Evolutionary conservation across 1,140 invertebrate genomes (phyloP).

Genomic region (Drosophila yakuba): DNA sequence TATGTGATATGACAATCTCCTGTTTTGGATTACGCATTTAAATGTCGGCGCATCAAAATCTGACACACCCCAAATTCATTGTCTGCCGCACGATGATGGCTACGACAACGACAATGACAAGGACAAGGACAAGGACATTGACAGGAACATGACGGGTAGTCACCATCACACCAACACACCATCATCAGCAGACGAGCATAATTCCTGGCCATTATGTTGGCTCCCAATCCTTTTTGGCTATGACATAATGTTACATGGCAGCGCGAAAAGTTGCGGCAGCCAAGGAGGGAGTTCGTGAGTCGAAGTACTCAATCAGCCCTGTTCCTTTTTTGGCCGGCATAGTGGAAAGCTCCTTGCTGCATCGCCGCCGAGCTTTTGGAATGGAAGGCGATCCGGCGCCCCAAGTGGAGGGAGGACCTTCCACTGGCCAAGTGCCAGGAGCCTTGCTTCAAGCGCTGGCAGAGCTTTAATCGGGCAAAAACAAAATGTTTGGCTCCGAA

Average conservation of each 20-base stretch:
- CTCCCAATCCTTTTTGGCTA: slow-evolving; percentile 16
- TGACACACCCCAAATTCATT: slow-evolving; percentile 1
- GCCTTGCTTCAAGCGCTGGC: slow-evolving; percentile 37
- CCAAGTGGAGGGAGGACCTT: slow-evolving; percentile 8
- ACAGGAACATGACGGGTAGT: slow-evolving; percentile 24
- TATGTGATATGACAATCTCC: too few species aligned
- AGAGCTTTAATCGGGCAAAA: slow-evolving; percentile 56
- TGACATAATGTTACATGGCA: slow-evolving; percentile 54
- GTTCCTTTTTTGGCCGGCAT: slow-evolving; percentile 36
- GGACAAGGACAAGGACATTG: slow-evolving; percentile 38
- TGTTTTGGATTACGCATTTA: too few species aligned
- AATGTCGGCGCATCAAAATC: too few species aligned
- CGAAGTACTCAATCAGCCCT: slow-evolving; percentile 1
- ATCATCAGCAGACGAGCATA: slow-evolving; percentile 25
- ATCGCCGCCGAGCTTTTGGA: slow-evolving; percentile 32
- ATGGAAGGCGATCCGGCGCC: slow-evolving; percentile 1
- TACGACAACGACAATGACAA: slow-evolving; percentile 38
- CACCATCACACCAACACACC: neutral
- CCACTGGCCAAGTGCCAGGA: slow-evolving; percentile 61
- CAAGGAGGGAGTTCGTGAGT: neutral
- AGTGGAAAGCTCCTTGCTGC: slow-evolving; percentile 43
- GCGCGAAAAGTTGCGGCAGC: slow-evolving; percentile 20
- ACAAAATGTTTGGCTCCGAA: slow-evolving; percentile 52
- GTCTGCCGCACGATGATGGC: slow-evolving; percentile 25
- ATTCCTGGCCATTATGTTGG: slow-evolving; percentile 49